Conservation (phyloP, 2,113 vertebrate species). For the Pipra filicauda region DNA sequence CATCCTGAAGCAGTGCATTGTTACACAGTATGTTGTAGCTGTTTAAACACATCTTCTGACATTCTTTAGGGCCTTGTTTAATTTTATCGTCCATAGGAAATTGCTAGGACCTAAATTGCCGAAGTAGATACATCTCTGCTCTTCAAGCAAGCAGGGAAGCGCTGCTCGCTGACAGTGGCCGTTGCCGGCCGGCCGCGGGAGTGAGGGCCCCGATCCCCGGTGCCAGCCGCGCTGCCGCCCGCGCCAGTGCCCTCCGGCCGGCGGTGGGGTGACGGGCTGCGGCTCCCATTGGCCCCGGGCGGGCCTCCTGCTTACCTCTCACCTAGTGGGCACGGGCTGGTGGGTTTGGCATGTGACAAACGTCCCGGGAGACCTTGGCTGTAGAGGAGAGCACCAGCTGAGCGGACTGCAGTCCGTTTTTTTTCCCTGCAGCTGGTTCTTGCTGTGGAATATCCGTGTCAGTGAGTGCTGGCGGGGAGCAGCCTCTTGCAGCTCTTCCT, state of each 20-base stretch:
- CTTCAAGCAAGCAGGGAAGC: neutral
- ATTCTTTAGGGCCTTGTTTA: neutral
- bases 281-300: conserved; percentile 80
- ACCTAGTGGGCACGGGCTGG: conserved; percentile 73
- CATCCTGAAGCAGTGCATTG: accelerated
- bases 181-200: neutral
- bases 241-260: neutral
- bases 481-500: neutral
- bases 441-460: conserved; percentile 40
- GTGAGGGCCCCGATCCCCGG: neutral
- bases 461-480: neutral
- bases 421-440: neutral
- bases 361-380: conserved; percentile 74
- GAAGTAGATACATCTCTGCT: neutral
- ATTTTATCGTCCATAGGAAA: neutral
- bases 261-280: conserved; percentile 78
- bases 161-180: neutral
- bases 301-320: conserved; percentile 81
- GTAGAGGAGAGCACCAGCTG: conserved; percentile 40
- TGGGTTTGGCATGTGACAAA: conserved; percentile 67
- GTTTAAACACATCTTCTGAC: neutral
- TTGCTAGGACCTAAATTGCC: neutral
- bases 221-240: neutral
- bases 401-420: neutral
- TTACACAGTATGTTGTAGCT: neutral